Evolutionary conservation across 92 coral and sea anemone genomes (phyloP).

Genomic region (Pocillopora grandis): DNA sequence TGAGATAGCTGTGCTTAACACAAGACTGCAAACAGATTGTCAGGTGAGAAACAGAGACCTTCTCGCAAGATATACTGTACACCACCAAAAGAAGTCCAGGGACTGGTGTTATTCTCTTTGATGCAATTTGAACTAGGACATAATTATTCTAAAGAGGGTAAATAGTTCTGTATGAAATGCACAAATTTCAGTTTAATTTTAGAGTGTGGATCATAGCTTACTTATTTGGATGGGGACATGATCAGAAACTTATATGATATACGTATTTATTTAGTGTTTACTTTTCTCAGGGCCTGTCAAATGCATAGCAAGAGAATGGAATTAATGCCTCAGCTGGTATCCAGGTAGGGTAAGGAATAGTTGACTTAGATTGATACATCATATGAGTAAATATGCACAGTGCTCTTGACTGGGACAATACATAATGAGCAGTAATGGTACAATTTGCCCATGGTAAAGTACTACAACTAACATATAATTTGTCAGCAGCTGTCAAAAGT

Average conservation of each 20-base stretch:
- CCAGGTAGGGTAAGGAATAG: slow-evolving; percentile 77
- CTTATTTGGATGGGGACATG: neutral
- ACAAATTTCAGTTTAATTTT: too few relatives aligned
- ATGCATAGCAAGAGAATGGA: slow-evolving; percentile 84
- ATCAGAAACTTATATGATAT: neutral
- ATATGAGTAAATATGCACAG: neutral
- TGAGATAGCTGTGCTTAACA: slow-evolving; percentile 82
- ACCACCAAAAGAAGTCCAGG: too few relatives aligned
- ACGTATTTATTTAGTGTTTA: neutral
- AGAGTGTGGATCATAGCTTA: neutral
- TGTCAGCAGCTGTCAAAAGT: too few relatives aligned
- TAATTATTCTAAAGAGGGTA: too few relatives aligned
- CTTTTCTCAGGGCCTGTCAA: slow-evolving; percentile 65
- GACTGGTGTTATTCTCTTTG: too few relatives aligned
- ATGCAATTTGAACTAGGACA: too few relatives aligned
- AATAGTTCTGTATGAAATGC: too few relatives aligned
- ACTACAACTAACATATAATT: too few relatives aligned
- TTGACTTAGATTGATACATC: neutral
- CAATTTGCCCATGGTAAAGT: too few relatives aligned
- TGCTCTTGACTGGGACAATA: too few relatives aligned
- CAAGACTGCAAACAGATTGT: slow-evolving; percentile 93
- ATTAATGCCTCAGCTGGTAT: slow-evolving; percentile 82
- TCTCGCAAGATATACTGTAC: too few relatives aligned
- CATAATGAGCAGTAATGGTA: too few relatives aligned
- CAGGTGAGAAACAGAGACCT: slow-evolving; percentile 53